Evolutionary conservation across 1,140 invertebrate genomes (phyloP).

Genomic region (Aleiodes sp.): DNA sequence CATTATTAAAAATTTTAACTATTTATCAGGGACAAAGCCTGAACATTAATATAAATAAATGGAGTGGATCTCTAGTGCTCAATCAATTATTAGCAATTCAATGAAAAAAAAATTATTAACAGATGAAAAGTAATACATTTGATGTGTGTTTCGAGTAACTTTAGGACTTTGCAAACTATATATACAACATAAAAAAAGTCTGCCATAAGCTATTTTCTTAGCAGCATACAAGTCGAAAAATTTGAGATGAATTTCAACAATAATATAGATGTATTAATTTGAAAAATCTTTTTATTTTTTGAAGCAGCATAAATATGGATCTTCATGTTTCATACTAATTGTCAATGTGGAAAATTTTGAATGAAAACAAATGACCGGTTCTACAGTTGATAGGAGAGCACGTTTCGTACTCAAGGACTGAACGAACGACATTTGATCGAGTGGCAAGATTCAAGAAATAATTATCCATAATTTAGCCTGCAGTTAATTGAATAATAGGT

Average conservation of each 20-base stretch:
- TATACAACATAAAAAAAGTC: slow-evolving; percentile 30
- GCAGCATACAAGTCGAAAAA: slow-evolving; percentile 7
- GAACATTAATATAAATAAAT: no score
- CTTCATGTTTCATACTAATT: no score
- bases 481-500: neutral
- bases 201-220: slow-evolving; percentile 33
- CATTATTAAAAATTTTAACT: slow-evolving; percentile 12
- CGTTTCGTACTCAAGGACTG: slow-evolving; percentile 40
- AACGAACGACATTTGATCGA: slow-evolving; percentile 12
- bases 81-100: no score
- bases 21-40: slow-evolving; percentile 1
- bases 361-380: slow-evolving; percentile 56
- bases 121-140: slow-evolving; percentile 15
- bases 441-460: neutral
- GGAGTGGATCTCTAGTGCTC: no score
- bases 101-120: no score
- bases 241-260: neutral
- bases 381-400: slow-evolving; percentile 44
- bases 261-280: no score
- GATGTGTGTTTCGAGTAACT: slow-evolving; percentile 28
- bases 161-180: slow-evolving; percentile 23
- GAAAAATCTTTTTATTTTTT: no score
- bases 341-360: slow-evolving; percentile 22
- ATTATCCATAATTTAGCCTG: neutral
- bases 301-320: no score